These are phyloP conservation scores for Polydrusus cervinus DNA, from an alignment of 2,888 invertebrate species.

Conservation along the genomic window DNA sequence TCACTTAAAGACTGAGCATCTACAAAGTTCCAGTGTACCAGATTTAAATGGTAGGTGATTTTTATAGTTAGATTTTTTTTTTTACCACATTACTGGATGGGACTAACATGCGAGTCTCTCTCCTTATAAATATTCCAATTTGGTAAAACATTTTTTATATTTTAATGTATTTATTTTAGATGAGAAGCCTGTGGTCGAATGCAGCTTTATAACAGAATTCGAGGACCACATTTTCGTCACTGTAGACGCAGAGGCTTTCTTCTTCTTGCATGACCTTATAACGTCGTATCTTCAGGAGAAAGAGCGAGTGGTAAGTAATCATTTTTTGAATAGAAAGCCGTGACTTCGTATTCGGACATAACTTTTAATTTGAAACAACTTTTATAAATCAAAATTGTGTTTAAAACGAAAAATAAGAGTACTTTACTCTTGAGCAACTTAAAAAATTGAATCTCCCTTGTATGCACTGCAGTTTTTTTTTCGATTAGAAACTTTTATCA, in stretches of 20 bases:
- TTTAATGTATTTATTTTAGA: slow-evolving; percentile 69
- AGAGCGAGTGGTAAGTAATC: slow-evolving; percentile 80
- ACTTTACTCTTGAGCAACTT: no score
- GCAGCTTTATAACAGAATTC: slow-evolving; percentile 98
- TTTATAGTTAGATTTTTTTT: slow-evolving; percentile 52
- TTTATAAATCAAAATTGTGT: no score
- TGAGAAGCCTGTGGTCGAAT: slow-evolving; percentile 91
- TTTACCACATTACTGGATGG: neutral
- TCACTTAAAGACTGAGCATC: slow-evolving; percentile 93
- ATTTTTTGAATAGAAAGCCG: no score
- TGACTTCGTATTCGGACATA: no score
- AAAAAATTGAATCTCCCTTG: no score
- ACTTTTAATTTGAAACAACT: no score
- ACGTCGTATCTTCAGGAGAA: slow-evolving; percentile 96
- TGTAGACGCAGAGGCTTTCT: slow-evolving; percentile 98
- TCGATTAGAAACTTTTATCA: no score
- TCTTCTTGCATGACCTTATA: slow-evolving; percentile 97
- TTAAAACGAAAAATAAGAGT: no score
- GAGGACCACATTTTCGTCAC: slow-evolving; percentile 99
- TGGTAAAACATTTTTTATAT: neutral
- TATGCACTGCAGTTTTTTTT: no score
- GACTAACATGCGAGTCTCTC: no score
- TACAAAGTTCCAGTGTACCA: slow-evolving; percentile 84
- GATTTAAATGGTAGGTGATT: slow-evolving; percentile 74
- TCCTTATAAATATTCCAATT: no score